Conservation (phyloP, 2,113 vertebrate species). For the Corythornis vintsioides region DNA sequence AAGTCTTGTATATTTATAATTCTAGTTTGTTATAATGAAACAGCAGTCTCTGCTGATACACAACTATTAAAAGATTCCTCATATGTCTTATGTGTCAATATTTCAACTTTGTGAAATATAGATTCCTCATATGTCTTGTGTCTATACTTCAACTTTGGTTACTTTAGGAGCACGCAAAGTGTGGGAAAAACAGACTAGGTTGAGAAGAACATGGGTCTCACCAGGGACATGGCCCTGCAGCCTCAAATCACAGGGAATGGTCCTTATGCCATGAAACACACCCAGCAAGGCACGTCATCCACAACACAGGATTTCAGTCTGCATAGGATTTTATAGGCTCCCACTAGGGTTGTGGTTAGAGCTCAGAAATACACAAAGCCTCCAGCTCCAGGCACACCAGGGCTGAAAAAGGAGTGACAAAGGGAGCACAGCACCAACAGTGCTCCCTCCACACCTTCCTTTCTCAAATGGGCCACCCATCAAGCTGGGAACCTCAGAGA, state of each 20-base stretch:
- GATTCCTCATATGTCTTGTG: not conserved
- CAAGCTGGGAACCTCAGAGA: too few species aligned
- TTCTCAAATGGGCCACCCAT: too few species aligned
- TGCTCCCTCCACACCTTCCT: too few species aligned
- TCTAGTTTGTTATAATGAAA: not conserved
- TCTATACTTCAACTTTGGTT: not conserved
- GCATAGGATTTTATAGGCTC: too few species aligned
- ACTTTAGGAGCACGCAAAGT: not conserved
- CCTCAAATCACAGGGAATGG: not conserved
- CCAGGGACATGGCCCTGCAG: not conserved
- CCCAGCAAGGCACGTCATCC: not conserved
- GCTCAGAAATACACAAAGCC: too few species aligned
- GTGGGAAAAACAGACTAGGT: not conserved
- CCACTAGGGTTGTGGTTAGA: too few species aligned
- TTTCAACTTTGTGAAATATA: too few species aligned
- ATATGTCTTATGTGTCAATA: accelerated
- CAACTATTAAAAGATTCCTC: not conserved
- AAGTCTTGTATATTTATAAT: not conserved
- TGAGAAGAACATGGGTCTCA: not conserved
- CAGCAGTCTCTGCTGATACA: not conserved
- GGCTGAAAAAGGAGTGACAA: too few species aligned
- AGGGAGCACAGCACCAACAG: too few species aligned
- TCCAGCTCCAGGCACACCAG: too few species aligned
- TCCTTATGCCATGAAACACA: not conserved
- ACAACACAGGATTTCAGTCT: not conserved